Evolutionary conservation across 2,888 invertebrate species (phyloP), one percentile per base, ranked within the genome.

Genomic region (Gastrophysa polygoni): DNA sequence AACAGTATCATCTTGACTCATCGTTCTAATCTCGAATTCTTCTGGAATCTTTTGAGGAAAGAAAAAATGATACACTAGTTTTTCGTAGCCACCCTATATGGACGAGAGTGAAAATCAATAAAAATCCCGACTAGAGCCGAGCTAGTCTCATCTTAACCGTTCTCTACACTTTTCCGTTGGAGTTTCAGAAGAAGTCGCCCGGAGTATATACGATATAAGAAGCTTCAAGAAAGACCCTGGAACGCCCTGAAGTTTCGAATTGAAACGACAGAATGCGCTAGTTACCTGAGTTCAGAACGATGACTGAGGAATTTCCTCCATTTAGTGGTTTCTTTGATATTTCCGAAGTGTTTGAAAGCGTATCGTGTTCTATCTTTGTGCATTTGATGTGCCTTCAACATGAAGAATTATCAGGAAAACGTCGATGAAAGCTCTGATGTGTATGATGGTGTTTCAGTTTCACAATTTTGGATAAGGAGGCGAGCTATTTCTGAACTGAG

Each of bases 301-400:
- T 28, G 64, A 61, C 57, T 59, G 51, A 69, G 60, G 67, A 62
- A 67, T 67, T 67, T 68, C 67, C 68, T 68, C 75, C 75, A 77
- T 75, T 74, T 76, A 77, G 80, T 75, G 81, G 81, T 80, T 77
- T 75, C 80, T 80, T 81, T 81, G 80, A 81, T 78, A 78, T 73
- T 74, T 73, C 69, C 67, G 67, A 67, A 69, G 64, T 64, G 71
- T 74, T 72, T 74, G 72, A 75, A 73, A 70, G 70, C 69, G 72
- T 71, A 72, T 72, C 72, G 72, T 63, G 71, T 70, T 72, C 71
- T 71, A 70, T 74, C 73, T 74, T 72, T 74, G 73, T 72, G 68
- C 68, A 71, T 71, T 72, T 68, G 65, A 68, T 61, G 68, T 63
- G 56, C 57, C 47, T 57, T 62, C 64, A 48, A 56, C 59, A 61